Base-by-base conservation (phyloP, 2,797 vertebrate species). In the Myotis planiceps region DNA sequence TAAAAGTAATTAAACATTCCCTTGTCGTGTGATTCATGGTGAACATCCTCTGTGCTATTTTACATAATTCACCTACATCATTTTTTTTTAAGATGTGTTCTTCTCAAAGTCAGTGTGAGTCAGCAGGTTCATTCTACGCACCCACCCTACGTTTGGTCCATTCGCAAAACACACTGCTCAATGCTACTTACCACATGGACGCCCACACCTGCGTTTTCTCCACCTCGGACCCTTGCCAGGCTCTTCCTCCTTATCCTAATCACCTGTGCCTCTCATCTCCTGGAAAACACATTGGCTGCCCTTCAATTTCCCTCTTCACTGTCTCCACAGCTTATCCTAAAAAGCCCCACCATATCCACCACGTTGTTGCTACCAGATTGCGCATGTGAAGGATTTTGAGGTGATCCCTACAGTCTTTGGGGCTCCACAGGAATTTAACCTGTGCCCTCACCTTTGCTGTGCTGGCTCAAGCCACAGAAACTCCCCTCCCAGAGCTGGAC, bases 61-160 rank as follows among this genome's bases (percentile, higher is more conserved):
- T 19, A 7, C 37, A 0, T 42, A 8, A 37, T 47, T 88, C 10
- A 39, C 25, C 32, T 21, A 0, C 19, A 6, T 19, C 14, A 5
- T 29, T 0, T 0, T 39, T 12, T 21, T 21, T 27, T 29, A 71
- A 15, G n/a, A 1, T 0, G 0, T 12, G 16, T 0, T 6, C 29
- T 34, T 37, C 1, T 55, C 45, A 0, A 1, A 23, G 2, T 18
- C 10, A 1, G 1, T 1, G 19, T 5, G 66, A 39, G 14, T 3
- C 1, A 32, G 16, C 6, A 0, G 1, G 27, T 18, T 3, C 13
- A 5, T 0, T 19, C 18, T 15, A 0, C 13, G 21, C 5, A 0
- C 15, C 19, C 27, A 1, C 18, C 68, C 5, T 16, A 2, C 0
- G 10, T 9, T 9, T 0, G 7, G 6, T 7, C 9, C 25, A 0